Evolutionary conservation across 1,140 invertebrate genomes (phyloP).

Genomic region (Trachymyrmex cornetzi): DNA sequence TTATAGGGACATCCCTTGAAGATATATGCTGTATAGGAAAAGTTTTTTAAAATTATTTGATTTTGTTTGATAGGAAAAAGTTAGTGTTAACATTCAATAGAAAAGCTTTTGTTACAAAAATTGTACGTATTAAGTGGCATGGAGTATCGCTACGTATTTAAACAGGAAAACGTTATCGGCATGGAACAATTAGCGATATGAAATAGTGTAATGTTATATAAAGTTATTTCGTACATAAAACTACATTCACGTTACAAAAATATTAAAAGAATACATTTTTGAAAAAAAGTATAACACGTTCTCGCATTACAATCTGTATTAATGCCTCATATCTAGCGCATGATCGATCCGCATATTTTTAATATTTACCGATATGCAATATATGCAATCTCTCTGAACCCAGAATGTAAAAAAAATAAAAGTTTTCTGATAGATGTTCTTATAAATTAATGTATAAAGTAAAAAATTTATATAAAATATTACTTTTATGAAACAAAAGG

Average conservation of each 20-base stretch:
- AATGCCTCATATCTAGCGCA: too few species aligned
- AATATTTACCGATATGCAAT: too few species aligned
- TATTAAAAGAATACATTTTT: not conserved
- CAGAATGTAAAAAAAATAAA: not conserved
- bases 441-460: not conserved
- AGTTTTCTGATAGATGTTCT: not conserved
- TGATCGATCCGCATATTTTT: too few species aligned
- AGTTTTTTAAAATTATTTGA: not conserved
- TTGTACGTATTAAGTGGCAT: constrained; percentile 28
- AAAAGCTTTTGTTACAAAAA: constrained; percentile 68
- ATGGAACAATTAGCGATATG: constrained; percentile 6
- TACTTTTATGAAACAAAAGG: not conserved
- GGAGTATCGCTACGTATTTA: constrained; percentile 6
- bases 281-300: too few species aligned
- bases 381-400: not conserved
- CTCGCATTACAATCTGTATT: too few species aligned
- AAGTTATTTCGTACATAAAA: not conserved
- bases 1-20: not conserved
- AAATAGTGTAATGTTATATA: not conserved
- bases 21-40: not conserved
- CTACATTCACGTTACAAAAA: not conserved
- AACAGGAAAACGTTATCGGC: constrained; percentile 42
- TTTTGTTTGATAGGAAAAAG: not conserved
- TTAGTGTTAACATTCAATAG: constrained; percentile 35
- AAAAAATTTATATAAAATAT: not conserved